Conservation (phyloP, 2,113 vertebrate genomes). For the Alces alces region DNA sequence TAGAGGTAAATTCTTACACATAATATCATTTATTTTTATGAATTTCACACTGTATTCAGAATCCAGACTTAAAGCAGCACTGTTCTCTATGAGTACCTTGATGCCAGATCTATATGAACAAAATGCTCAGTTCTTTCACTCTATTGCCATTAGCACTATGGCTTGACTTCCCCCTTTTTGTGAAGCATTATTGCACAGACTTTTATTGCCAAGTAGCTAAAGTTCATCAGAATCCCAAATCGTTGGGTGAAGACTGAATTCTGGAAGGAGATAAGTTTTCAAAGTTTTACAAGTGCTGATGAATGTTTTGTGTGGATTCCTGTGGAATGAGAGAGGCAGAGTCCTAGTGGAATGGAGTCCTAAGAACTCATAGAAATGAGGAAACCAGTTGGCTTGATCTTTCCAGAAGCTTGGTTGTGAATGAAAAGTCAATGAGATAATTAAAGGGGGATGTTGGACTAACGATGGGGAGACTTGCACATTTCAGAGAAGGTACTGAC, state of each 20-base stretch:
- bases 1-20: not conserved
- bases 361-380: not conserved
- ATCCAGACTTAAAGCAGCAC: not conserved
- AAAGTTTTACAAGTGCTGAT: not conserved
- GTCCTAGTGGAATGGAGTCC: not conserved
- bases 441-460: not conserved
- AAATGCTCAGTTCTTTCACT: not conserved
- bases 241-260: not conserved
- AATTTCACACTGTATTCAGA: not conserved
- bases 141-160: not conserved
- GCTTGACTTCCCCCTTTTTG: not conserved
- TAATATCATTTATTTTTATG: not conserved
- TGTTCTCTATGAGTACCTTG: not conserved
- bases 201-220: not conserved
- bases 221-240: not conserved
- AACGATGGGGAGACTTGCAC: not conserved
- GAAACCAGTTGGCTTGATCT: not conserved
- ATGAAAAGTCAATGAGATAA: not conserved
- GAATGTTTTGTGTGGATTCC: not conserved
- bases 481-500: not conserved
- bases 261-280: not conserved
- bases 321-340: not conserved
- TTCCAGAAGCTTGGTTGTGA: not conserved
- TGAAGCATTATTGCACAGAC: not conserved
- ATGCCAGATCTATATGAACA: not conserved